Conservation (phyloP, 1,140 invertebrate species). For the Asbolus verrucosus region DNA sequence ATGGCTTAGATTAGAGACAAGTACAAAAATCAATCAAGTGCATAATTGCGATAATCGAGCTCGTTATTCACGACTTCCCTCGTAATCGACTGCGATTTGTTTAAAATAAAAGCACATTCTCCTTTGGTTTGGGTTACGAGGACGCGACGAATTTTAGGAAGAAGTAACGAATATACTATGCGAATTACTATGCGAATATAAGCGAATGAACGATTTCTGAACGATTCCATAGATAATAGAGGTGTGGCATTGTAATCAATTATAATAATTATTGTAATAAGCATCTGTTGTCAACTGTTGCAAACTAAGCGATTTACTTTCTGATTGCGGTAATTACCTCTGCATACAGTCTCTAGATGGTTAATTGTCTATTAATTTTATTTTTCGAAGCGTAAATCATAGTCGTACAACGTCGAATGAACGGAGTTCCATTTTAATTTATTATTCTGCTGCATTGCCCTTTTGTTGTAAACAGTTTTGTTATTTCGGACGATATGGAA, state of each 20-base stretch:
- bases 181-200: too few species aligned
- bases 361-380: slow-evolving; percentile 29
- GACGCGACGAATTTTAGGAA: too few species aligned
- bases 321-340: slow-evolving; percentile 13
- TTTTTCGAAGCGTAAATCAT: slow-evolving; percentile 10
- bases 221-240: too few species aligned
- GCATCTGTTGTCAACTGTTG: neutral
- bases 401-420: neutral
- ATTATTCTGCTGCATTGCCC: slow-evolving; percentile 17
- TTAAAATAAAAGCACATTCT: too few species aligned
- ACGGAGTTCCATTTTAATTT: slow-evolving; percentile 11
- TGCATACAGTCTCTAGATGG: neutral
- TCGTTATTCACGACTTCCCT: too few species aligned
- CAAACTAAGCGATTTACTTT: slow-evolving; percentile 1
- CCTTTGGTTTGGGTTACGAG: too few species aligned
- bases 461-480: slow-evolving; percentile 11
- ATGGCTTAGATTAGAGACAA: neutral
- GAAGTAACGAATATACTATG: too few species aligned
- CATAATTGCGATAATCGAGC: too few species aligned
- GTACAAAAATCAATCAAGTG: too few species aligned
- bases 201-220: too few species aligned
- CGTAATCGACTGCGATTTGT: too few species aligned
- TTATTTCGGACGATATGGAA: slow-evolving; percentile 22
- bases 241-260: neutral
- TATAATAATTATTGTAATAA: neutral